Percentiles rank a stretch among this genome's conserved stretches.
These are phyloP conservation scores for Poeciliopsis turrubarensis DNA, from an alignment of 2,113 vertebrate genomes.

Conservation along the genomic window DNA sequence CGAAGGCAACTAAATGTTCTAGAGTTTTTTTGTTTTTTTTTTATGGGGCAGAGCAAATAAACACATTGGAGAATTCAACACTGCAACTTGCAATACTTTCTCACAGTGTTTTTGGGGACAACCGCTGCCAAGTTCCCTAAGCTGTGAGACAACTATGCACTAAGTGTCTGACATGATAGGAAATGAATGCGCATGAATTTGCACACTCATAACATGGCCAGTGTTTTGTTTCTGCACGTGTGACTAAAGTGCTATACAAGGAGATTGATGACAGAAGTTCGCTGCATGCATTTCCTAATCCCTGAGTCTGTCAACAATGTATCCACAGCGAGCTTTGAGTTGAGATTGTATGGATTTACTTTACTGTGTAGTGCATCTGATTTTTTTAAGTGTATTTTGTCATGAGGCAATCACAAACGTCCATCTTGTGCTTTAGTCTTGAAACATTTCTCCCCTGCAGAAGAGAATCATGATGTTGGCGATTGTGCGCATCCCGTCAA, in stretches of 20 bases:
- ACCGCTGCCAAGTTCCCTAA: constrained; percentile 46
- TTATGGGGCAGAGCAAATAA: constrained; percentile 78
- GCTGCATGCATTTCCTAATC: constrained; percentile 20
- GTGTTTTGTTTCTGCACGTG: constrained; percentile 29
- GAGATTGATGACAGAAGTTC: constrained; percentile 22
- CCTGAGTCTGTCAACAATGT: constrained; percentile 14
- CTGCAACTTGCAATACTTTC: constrained; percentile 58
- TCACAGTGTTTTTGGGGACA: constrained; percentile 50
- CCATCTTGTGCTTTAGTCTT: no score
- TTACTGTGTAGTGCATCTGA: neutral
- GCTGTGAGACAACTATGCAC: constrained; percentile 33
- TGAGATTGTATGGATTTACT: constrained; percentile 7
- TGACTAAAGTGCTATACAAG: constrained; percentile 20
- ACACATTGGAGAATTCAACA: constrained; percentile 74
- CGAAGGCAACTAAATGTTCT: constrained; percentile 52
- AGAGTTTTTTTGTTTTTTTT: constrained; percentile 29
- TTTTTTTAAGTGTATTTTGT: neutral
- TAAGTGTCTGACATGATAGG: constrained; percentile 52
- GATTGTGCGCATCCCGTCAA: no score
- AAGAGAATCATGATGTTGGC: no score
- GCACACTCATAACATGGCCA: constrained; percentile 16
- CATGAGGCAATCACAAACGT: neutral
- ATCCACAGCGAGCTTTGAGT: neutral
- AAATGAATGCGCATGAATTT: constrained; percentile 27
- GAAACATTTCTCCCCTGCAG: no score